phyloP scores from a whole-genome alignment of 1,140 invertebrate genomes.

The silkworm (Bombyx mori) region ASM3026992v2 NC_085114.1:16021001-16021500 shows the following conservation, averaged over 20 bases:
- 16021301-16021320: conserved; percentile 2
- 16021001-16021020: conserved; percentile 21
- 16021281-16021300: conserved; percentile 25
- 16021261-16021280: conserved; percentile 12
- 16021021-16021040: conserved; percentile 77
- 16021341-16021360: neutral
- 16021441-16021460: conserved; percentile 27
- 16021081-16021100: conserved; percentile 16
- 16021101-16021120: too few species aligned
- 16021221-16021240: conserved; percentile 77
- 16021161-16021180: conserved; percentile 71
- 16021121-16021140: too few species aligned
- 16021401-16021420: conserved; percentile 77
- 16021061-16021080: conserved; percentile 77
- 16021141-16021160: neutral
- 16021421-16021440: conserved; percentile 43
- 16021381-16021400: conserved; percentile 83
- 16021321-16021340: neutral
- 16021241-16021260: conserved; percentile 74
- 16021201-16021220: conserved; percentile 89
- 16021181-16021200: conserved; percentile 89
- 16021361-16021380: conserved; percentile 80
- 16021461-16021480: conserved; percentile 30
- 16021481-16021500: conserved; percentile 54
- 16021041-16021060: conserved; percentile 81